phyloP scores from a whole-genome alignment of 2,888 invertebrate genomes.

The Buathra laborator region DNA sequence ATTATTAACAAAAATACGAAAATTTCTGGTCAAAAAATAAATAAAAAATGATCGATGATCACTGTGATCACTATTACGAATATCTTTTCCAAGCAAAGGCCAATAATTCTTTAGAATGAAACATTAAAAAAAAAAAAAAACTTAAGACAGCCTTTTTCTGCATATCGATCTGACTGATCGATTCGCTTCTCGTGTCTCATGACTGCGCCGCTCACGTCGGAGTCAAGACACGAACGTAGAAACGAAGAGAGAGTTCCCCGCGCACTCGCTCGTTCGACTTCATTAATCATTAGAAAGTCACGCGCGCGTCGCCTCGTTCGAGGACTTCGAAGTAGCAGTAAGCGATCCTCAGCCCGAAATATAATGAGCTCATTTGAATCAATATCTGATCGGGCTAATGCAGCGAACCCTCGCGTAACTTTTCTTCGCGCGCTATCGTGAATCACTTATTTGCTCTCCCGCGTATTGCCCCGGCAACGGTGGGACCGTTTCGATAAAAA shows the following conservation, averaged over 20 bases:
- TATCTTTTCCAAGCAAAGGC: background rate
- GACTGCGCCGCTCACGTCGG: conserved; percentile 9
- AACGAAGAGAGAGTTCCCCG: conserved; percentile 21
- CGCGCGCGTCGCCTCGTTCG: conserved; percentile 69
- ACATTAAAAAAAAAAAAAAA: conserved; percentile 12
- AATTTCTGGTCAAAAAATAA: too few species aligned
- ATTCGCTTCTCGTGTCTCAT: conserved; percentile 44
- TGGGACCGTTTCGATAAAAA: conserved; percentile 75
- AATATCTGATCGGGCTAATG: conserved; percentile 81
- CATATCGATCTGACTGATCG: conserved; percentile 58
- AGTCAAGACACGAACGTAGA: conserved; percentile 34
- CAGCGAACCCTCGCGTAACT: conserved; percentile 69
- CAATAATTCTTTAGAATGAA: background rate
- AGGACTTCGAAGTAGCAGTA: conserved; percentile 26
- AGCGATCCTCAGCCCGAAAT: conserved; percentile 74
- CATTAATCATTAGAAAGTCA: conserved; percentile 76
- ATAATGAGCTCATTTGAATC: conserved; percentile 83
- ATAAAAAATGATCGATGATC: too few species aligned
- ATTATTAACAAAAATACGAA: too few species aligned
- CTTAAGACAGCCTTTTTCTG: conserved; percentile 26
- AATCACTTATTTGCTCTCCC: conserved; percentile 68
- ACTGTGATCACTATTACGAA: too few species aligned
- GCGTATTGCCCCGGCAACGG: conserved; percentile 68
- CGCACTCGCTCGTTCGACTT: conserved; percentile 63
- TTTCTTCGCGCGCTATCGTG: conserved; percentile 72